These are phyloP conservation scores for Diadophis punctatus DNA, from an alignment of 2,113 vertebrate genomes.

Conservation along the genomic window DNA sequence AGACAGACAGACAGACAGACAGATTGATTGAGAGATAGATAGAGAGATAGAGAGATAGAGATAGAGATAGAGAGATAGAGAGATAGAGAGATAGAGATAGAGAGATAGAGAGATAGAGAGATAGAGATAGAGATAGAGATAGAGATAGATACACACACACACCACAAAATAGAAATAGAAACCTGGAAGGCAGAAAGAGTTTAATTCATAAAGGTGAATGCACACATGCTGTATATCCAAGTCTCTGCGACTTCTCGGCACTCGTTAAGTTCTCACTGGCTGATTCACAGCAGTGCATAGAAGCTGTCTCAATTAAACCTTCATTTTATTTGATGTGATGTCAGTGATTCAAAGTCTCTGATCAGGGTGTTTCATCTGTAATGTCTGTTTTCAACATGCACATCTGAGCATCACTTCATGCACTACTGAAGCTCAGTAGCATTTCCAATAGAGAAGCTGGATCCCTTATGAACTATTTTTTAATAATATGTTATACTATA, in stretches of 20 bases:
- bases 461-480: neutral
- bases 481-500: neutral
- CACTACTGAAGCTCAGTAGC: neutral
- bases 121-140: too few relatives aligned
- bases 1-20: too few relatives aligned
- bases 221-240: neutral
- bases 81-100: too few relatives aligned
- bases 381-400: neutral
- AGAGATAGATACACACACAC: too few relatives aligned
- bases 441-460: conserved; percentile 12
- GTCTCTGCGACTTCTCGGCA: neutral
- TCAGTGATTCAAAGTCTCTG: neutral
- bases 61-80: too few relatives aligned
- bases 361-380: neutral
- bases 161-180: neutral
- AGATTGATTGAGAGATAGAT: too few relatives aligned
- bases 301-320: neutral
- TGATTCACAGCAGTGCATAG: neutral
- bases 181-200: neutral
- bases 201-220: neutral
- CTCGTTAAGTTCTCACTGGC: neutral
- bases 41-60: too few relatives aligned
- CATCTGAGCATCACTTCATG: neutral
- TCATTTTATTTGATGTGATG: neutral
- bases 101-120: too few relatives aligned